These are phyloP conservation scores for Rousettus leschenaultii DNA, from an alignment of 2,113 vertebrate genomes.

Conservation along the genomic window DNA sequence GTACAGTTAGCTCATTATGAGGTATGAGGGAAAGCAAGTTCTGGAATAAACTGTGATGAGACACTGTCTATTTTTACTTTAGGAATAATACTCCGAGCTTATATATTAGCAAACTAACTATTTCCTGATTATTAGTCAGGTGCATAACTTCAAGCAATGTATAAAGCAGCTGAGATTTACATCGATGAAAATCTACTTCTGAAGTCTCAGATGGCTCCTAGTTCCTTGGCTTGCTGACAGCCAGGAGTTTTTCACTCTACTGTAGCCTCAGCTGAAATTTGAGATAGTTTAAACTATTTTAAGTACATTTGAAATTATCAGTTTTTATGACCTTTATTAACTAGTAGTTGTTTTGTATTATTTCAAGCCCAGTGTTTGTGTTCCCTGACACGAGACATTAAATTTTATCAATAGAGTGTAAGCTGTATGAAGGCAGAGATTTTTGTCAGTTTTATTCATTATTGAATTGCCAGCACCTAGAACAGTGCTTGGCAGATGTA, in stretches of 20 bases:
- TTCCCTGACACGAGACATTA: neutral
- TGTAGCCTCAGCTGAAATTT: conserved; percentile 59
- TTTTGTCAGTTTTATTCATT: neutral
- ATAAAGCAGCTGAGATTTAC: conserved; percentile 25
- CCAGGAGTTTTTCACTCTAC: conserved; percentile 17
- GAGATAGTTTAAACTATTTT: conserved; percentile 58
- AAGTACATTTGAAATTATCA: conserved; percentile 54
- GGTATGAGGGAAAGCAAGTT: neutral
- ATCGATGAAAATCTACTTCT: neutral
- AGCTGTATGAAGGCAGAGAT: neutral
- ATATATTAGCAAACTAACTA: conserved; percentile 7
- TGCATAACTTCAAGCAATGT: neutral
- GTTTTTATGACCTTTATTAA: conserved; percentile 54
- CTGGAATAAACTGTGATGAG: neutral
- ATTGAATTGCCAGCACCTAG: neutral
- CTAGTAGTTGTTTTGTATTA: conserved; percentile 19
- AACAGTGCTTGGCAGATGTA: neutral
- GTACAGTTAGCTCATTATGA: neutral
- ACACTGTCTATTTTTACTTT: neutral
- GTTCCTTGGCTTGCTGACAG: conserved; percentile 54
- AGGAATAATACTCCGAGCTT: conserved; percentile 33
- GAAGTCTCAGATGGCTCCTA: conserved; percentile 42
- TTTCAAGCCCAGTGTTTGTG: neutral
- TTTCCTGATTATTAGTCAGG: neutral
- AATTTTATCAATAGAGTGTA: neutral